phyloP scores from a whole-genome alignment of 1,140 invertebrate genomes.

The Drosophila ironensis region DNA sequence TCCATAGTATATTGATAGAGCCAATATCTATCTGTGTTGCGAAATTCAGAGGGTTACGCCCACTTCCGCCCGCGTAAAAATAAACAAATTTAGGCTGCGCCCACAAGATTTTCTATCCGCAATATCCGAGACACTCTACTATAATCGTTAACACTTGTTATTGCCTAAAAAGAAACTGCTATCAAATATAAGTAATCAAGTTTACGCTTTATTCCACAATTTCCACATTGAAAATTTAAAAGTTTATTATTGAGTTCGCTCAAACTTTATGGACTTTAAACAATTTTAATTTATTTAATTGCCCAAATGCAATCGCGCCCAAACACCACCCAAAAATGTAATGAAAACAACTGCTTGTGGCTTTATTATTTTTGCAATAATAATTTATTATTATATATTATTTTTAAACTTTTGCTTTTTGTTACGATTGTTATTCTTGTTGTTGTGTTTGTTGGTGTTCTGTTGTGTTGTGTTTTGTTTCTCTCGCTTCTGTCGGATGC shows the following conservation, averaged over 20 bases:
- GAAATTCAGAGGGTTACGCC: too few species aligned
- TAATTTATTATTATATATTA: constrained; percentile 78
- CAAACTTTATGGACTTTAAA: not conserved
- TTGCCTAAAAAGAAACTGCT: too few species aligned
- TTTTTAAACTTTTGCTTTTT: constrained; percentile 73
- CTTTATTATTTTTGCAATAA: constrained; percentile 68
- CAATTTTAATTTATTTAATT: constrained; percentile 1
- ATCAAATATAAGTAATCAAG: too few species aligned
- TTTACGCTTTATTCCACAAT: not conserved
- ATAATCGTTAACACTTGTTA: too few species aligned
- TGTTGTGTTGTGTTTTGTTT: not conserved
- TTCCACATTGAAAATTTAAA: not conserved
- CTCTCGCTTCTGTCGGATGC: constrained; percentile 17
- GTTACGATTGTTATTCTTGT: constrained; percentile 46
- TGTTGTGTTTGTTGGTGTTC: constrained; percentile 3
- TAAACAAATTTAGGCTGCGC: too few species aligned
- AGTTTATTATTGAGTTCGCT: not conserved
- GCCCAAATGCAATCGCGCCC: not conserved
- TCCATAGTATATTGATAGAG: too few species aligned
- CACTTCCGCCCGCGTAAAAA: too few species aligned
- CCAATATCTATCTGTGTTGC: too few species aligned
- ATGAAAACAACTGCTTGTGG: constrained; percentile 28
- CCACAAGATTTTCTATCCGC: too few species aligned
- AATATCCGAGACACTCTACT: too few species aligned
- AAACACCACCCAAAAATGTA: constrained; percentile 5